Evolutionary conservation across 2,113 vertebrate genomes (phyloP).

Genomic region (Corythornis vintsioides): DNA sequence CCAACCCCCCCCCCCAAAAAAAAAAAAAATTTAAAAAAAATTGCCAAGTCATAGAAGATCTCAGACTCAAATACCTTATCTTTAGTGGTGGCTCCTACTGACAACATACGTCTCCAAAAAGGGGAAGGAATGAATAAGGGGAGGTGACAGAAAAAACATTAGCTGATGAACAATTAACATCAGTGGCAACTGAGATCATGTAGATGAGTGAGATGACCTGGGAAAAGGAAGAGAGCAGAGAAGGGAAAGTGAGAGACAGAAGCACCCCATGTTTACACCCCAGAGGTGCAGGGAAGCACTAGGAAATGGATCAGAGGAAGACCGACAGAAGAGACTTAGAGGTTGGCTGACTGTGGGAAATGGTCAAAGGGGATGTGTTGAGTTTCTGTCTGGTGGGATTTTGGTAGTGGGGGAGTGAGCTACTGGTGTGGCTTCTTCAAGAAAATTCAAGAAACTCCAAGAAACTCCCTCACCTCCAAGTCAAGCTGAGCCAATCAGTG

Average conservation of each 20-base stretch:
- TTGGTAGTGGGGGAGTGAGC: not conserved
- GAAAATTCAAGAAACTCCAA: not conserved
- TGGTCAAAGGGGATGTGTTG: not conserved
- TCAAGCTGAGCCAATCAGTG: not conserved
- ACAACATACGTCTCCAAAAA: not conserved
- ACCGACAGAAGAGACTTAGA: not conserved
- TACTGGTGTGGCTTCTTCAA: not conserved
- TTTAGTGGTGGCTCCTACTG: not conserved
- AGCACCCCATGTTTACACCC: not conserved
- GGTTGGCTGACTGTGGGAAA: not conserved
- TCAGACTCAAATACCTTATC: not conserved
- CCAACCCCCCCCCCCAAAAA: not conserved
- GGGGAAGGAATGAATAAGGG: not conserved
- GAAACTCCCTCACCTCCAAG: not conserved
- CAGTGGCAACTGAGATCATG: accelerated
- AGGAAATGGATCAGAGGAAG: not conserved
- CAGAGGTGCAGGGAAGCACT: not conserved
- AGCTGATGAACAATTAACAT: not conserved
- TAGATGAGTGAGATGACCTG: not conserved
- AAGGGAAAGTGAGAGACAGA: not conserved
- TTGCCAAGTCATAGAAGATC: not conserved
- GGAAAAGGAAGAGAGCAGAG: not conserved
- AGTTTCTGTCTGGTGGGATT: not conserved
- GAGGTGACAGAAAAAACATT: not conserved
- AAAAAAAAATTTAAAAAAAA: not conserved